A percentile compares a stretch with the other conserved stretches of the same genome.
phyloP scores from a whole-genome alignment of 2,797 vertebrate species.

The Sebastes diaconus region DNA sequence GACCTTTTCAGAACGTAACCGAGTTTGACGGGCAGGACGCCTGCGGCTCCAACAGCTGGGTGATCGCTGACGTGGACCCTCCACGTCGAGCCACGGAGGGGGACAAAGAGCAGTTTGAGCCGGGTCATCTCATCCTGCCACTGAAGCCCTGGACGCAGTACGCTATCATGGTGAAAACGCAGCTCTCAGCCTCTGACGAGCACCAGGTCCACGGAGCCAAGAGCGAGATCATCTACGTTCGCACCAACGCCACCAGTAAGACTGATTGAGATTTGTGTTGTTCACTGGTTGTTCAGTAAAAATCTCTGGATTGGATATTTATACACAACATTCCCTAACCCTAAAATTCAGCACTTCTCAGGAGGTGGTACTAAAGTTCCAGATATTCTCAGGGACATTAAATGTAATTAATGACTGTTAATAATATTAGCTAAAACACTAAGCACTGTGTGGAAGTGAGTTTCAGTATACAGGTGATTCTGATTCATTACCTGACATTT shows the following conservation, averaged over 20 bases:
- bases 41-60: conserved; percentile 98
- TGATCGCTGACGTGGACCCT: conserved; percentile 94
- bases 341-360: background rate
- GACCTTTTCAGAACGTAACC: conserved; percentile 93
- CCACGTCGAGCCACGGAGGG: conserved; percentile 86
- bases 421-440: background rate
- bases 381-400: background rate
- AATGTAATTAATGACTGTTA: background rate
- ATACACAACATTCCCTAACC: background rate
- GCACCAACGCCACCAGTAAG: conserved; percentile 95
- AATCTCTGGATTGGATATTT: background rate
- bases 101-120: conserved; percentile 83
- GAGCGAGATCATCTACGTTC: conserved; percentile 95
- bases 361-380: no score
- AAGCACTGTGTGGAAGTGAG: background rate
- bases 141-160: conserved; percentile 99
- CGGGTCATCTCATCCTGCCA: conserved; percentile 88
- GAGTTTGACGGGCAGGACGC: conserved; percentile 99
- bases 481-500: no score
- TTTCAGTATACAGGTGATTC: no score
- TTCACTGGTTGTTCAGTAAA: background rate
- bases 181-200: conserved; percentile 94
- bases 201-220: conserved; percentile 94
- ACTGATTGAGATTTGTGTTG: background rate
- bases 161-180: conserved; percentile 95